Evolutionary conservation across 2,888 invertebrate species (phyloP).

Genomic region (Stomorhina lunata): DNA sequence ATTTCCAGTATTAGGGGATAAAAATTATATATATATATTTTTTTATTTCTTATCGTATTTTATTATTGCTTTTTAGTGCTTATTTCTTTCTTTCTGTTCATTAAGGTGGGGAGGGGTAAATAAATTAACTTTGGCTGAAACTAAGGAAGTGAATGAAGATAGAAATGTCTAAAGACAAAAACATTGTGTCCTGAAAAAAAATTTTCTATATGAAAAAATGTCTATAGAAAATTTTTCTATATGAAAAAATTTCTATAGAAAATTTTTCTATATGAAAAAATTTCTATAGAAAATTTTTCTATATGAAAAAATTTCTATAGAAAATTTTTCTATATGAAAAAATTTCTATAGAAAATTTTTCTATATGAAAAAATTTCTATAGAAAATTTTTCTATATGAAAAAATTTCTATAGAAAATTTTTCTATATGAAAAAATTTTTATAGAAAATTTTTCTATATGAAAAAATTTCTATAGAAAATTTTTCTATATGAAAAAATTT

Average conservation of each 20-base stretch:
- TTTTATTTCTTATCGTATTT: background rate
- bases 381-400: no score
- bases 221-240: background rate
- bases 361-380: background rate
- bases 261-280: background rate
- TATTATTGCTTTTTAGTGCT: no score
- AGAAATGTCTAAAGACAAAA: background rate
- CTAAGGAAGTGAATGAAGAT: slow-evolving; percentile 12
- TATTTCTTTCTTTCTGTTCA: no score
- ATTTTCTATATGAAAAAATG: background rate
- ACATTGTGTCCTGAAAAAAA: slow-evolving; percentile 19
- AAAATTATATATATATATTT: background rate
- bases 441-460: background rate
- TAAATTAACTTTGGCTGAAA: background rate
- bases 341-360: background rate
- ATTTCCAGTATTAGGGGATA: background rate
- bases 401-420: background rate
- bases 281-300: background rate
- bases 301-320: background rate
- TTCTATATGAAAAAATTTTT: background rate
- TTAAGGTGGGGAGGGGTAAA: background rate
- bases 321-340: background rate
- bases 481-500: no score
- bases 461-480: background rate
- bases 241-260: background rate